Percentiles rank a stretch among this genome's conserved stretches.
Conservation (phyloP, 2,797 vertebrate species). For the Xenentodon cancila region DNA sequence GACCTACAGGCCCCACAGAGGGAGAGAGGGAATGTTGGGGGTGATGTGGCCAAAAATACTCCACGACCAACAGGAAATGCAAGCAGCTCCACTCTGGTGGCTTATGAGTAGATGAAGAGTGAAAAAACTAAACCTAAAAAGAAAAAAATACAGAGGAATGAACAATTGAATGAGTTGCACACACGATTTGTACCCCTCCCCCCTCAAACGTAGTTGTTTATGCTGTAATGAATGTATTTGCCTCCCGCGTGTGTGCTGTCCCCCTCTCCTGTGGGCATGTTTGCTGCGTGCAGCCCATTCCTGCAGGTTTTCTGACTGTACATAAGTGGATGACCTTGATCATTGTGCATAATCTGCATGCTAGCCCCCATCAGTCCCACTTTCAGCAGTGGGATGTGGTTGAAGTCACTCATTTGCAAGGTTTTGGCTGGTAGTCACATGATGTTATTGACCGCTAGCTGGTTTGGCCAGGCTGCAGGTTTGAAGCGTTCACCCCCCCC, state of each 20-base stretch:
- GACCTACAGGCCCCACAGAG: constrained; percentile 50
- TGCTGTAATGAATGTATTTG: neutral
- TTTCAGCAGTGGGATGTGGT: constrained; percentile 50
- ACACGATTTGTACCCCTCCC: neutral
- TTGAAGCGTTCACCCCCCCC: constrained; percentile 27
- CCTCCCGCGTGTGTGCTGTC: constrained; percentile 9
- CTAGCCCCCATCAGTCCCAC: constrained; percentile 52
- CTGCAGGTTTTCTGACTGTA: constrained; percentile 31
- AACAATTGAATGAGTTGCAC: neutral
- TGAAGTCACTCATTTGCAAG: constrained; percentile 62
- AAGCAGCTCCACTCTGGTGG: constrained; percentile 30
- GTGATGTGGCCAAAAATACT: constrained; percentile 54
- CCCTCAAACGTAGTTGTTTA: neutral
- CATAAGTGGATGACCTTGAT: constrained; percentile 53
- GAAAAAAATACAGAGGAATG: constrained; percentile 1
- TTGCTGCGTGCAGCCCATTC: constrained; percentile 72
- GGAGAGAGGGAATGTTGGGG: constrained; percentile 41
- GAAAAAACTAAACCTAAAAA: neutral
- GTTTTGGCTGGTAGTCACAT: constrained; percentile 54
- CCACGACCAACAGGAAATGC: constrained; percentile 67
- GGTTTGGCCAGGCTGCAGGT: constrained; percentile 55
- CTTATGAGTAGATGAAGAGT: constrained; percentile 23
- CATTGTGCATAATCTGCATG: constrained; percentile 72
- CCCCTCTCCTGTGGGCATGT: constrained; percentile 44
- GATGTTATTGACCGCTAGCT: constrained; percentile 53